These are phyloP conservation scores for Burhinus oedicnemus DNA, from an alignment of 2,113 vertebrate genomes.

Conservation along the genomic window DNA sequence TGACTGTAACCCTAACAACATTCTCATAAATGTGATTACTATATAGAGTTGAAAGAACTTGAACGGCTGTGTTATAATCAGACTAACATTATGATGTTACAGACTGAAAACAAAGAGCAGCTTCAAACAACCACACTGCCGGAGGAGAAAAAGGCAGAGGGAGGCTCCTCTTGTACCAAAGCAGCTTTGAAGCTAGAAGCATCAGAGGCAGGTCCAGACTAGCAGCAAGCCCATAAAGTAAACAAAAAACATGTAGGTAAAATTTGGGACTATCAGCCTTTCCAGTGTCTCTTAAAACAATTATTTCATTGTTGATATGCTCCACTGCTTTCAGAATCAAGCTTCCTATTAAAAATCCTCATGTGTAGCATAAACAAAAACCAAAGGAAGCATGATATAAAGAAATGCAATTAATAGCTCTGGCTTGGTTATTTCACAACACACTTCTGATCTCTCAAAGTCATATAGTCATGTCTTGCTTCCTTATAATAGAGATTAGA, in stretches of 20 bases:
- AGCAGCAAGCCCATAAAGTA: constrained; percentile 31
- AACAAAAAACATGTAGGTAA: constrained; percentile 24
- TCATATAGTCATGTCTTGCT: not conserved
- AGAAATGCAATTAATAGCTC: not conserved
- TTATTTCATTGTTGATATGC: not conserved
- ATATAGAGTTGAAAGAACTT: constrained; percentile 2
- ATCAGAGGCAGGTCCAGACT: constrained; percentile 35
- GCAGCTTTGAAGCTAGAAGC: constrained; percentile 41
- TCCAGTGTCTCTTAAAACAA: not conserved
- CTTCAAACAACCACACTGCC: constrained; percentile 38
- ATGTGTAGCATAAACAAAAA: not conserved
- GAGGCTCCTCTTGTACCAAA: not conserved
- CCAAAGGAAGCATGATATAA: not conserved
- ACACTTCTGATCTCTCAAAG: constrained; percentile 10
- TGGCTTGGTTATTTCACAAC: constrained; percentile 14
- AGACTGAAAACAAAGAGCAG: constrained; percentile 44
- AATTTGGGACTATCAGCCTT: not conserved
- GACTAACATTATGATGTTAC: constrained; percentile 13
- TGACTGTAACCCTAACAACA: not conserved
- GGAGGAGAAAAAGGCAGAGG: constrained; percentile 1
- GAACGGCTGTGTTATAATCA: not conserved
- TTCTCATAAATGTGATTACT: constrained; percentile 22
- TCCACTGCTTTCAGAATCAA: not conserved
- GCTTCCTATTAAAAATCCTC: constrained; percentile 9
- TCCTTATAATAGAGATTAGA: not conserved